Evolutionary conservation across 2,113 vertebrate species (phyloP), one percentile per base, ranked within the genome.

Genomic region (Brachirus orientalis): DNA sequence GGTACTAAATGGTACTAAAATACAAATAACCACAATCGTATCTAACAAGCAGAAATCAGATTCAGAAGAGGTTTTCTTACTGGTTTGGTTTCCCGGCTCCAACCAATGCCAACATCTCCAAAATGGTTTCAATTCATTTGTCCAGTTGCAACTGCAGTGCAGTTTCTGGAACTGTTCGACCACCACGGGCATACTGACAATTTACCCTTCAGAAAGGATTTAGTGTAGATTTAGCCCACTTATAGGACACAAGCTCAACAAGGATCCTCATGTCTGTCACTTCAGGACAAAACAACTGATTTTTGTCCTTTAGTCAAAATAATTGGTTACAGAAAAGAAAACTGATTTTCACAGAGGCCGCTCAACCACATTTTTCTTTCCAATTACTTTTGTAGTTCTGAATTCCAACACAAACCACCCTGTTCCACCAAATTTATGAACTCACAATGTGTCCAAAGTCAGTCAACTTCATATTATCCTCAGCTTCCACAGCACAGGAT

Each of bases 391-490:
- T 55, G 6, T 35, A 44, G 6, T 44, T 37, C 14, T 48, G 13
- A n/a, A 40, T 46, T 70, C 40, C 7, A n/a, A 51, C 19, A 36
- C 47, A 6, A 14, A 1, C 51, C 19, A 20, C 5, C 18, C 46
- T 2, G 13, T 45, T 43, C 16, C 37, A 10, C 56, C 17, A 48
- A 4, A 45, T 58, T 19, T 54, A 40, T 20, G 0, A 67, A 57
- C 47, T 58, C 3, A 18, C 1, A 16, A 45, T 1, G 53, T n/a
- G 2, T 28, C 46, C 12, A 22, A 41, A 72, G 33, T 75, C 68
- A 35, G 35, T 20, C 20, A 59, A 63, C 50, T 57, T 77, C 66
- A 17, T 41, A 37, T 51, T 70, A 20, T 40, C 10, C 3, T 7
- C 22, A 55, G 41, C 35, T 71, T 50, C 12, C 41, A 53, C 19